phyloP scores from a whole-genome alignment of 2,888 invertebrate species.

The Dastarcus helophoroides region DNA sequence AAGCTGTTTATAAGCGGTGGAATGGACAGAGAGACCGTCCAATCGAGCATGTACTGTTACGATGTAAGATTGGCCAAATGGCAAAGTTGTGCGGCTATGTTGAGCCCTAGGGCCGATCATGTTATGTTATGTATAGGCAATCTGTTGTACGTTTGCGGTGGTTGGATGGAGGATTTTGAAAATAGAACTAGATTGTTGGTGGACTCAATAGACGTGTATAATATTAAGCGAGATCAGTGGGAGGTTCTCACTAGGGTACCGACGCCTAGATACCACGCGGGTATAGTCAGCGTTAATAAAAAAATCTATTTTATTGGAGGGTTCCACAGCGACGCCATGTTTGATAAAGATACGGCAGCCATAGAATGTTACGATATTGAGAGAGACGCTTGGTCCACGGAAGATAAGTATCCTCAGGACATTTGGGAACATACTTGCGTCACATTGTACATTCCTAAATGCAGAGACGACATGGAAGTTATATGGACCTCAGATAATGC shows the following conservation, averaged over 20 bases:
- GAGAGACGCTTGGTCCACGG: conserved; percentile 47
- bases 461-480: conserved; percentile 26
- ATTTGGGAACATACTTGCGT: conserved; percentile 63
- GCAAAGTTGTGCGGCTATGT: conserved; percentile 43
- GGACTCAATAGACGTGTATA: conserved; percentile 53
- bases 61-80: conserved; percentile 43
- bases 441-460: conserved; percentile 52
- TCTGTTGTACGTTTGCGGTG: conserved; percentile 52
- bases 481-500: too few relatives aligned
- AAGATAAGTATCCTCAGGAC: conserved; percentile 53
- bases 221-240: conserved; percentile 48
- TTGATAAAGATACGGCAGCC: conserved; percentile 52
- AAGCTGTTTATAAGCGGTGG: conserved; percentile 42
- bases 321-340: conserved; percentile 53
- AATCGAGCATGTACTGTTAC: conserved; percentile 41
- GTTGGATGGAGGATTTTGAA: conserved; percentile 48
- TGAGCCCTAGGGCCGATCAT: conserved; percentile 53
- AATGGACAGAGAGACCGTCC: conserved; percentile 43
- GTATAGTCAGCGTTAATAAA: conserved; percentile 48
- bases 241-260: conserved; percentile 48
- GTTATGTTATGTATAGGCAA: conserved; percentile 47
- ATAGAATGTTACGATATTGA: conserved; percentile 56
- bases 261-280: conserved; percentile 56
- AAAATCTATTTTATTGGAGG: conserved; percentile 60
- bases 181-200: conserved; percentile 38